These are phyloP conservation scores for Rhopalosiphum padi DNA, from an alignment of 1,140 invertebrate genomes.

Conservation along the genomic window DNA sequence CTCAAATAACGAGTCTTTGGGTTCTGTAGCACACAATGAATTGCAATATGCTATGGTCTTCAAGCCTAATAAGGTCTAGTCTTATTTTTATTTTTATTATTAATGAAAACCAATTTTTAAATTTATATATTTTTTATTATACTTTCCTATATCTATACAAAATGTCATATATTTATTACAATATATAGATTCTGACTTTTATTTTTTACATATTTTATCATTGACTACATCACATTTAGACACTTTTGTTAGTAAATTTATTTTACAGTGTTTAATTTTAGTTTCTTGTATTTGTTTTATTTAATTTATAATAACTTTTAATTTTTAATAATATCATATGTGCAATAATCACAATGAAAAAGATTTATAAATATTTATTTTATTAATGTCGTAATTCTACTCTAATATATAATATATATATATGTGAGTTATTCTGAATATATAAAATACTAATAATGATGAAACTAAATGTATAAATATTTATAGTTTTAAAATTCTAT, in stretches of 20 bases:
- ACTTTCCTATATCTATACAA: not conserved
- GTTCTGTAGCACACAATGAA: slow-evolving; percentile 76
- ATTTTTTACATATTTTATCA: not conserved
- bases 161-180: not conserved
- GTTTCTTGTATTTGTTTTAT: not conserved
- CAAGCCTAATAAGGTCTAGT: slow-evolving; percentile 76
- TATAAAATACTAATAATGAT: not conserved
- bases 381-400: not conserved
- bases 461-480: not conserved
- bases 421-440: not conserved
- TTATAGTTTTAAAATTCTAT: not conserved
- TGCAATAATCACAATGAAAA: not conserved
- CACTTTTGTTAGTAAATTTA: not conserved
- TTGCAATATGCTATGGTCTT: slow-evolving; percentile 81
- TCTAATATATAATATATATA: not conserved
- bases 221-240: not conserved
- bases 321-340: not conserved
- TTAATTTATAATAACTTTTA: not conserved
- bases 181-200: not conserved
- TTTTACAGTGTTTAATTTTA: not conserved
- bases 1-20: slow-evolving; percentile 64
- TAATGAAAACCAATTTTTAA: not conserved
- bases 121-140: slow-evolving; percentile 1
- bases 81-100: slow-evolving; percentile 6
- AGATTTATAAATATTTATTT: not conserved